Base-by-base conservation (phyloP, 2,888 invertebrate genomes). In the Oithona nana region DNA sequence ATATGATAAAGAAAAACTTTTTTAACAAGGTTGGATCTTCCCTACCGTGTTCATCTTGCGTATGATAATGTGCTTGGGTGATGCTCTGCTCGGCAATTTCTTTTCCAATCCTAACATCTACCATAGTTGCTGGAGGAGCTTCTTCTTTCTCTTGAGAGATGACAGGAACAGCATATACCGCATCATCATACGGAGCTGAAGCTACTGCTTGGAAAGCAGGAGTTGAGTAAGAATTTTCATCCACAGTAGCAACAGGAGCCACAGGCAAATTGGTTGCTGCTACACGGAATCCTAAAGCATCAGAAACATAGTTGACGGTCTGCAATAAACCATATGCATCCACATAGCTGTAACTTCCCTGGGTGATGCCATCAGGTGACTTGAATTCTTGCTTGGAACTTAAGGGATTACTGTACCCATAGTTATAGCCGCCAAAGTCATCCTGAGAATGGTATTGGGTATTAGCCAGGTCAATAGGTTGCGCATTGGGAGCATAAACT, bases 361-460 rank as follows among this genome's bases (percentile, higher is more conserved):
- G 30, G 20, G 61, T 61, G n/a, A 61, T 29, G n/a, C 64, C 64
- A 49, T 64, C 64, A 1, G 61, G 55, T 3, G 63, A 50, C 28
- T 54, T 29, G 22, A 48, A 16, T 52, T 64, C 64, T 31, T 61
- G 16, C 64, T 64, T 64, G 22, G 56, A 58, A 4, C 55, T 54
- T 20, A 24, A 48, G 13, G 8, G 26, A 39, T 29, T 54, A 26
- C 48, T 28, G 48, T 61, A 64, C 20, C 64, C 64, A 30, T 61
- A 64, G 39, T 49, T 28, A 55, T 61, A 64, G 52, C 62, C 56
- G 39, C 64, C 64, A 16, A 48, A 50, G 24, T 62, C 61, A 55
- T 64, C 61, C 50, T 64, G 64, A 16, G 56, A 31, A 39, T 64
- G 64, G 59, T 39, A 64, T 57, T 64, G 64, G 39, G 50, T 48